Percentiles rank a stretch among this genome's conserved stretches.
phyloP scores from a whole-genome alignment of 1,140 invertebrate genomes.

The Cyrtorhinus lividipennis region DNA sequence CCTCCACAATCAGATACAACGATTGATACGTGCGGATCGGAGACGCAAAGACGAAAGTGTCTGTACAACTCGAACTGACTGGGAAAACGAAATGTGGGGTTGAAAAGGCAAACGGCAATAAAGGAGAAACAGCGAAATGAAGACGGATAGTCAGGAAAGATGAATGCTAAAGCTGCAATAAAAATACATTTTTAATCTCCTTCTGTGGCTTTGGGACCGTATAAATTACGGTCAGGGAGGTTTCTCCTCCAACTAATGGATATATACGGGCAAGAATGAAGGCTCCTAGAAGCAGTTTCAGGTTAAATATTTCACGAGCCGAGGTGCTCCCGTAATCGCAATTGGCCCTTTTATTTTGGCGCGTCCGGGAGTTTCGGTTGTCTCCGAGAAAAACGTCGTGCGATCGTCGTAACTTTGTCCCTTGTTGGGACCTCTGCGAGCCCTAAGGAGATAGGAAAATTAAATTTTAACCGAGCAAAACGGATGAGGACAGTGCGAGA shows the following conservation, averaged over 20 bases:
- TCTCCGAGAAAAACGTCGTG: no score
- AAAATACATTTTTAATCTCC: conserved; percentile 20
- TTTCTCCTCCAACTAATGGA: conserved; percentile 3
- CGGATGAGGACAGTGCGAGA: no score
- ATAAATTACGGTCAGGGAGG: conserved; percentile 16
- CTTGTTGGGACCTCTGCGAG: no score
- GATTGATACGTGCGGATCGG: no score
- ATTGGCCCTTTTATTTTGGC: background rate
- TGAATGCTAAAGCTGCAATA: conserved; percentile 22
- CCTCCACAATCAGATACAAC: no score
- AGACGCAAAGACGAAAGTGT: no score
- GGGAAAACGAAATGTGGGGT: no score
- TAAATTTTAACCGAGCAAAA: no score
- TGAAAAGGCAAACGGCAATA: background rate
- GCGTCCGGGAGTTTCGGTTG: no score
- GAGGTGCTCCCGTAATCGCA: conserved; percentile 9
- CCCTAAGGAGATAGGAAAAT: no score
- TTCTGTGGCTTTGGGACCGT: background rate
- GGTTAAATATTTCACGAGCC: conserved; percentile 2
- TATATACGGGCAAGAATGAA: conserved; percentile 5
- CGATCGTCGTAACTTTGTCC: no score
- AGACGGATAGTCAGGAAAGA: conserved; percentile 20
- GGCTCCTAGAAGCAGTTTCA: background rate
- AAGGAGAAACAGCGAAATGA: conserved; percentile 11
- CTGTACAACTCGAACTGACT: no score